Evolutionary conservation across 2,797 vertebrate species (phyloP).

Genomic region (Acanthurus leucopareius): DNA sequence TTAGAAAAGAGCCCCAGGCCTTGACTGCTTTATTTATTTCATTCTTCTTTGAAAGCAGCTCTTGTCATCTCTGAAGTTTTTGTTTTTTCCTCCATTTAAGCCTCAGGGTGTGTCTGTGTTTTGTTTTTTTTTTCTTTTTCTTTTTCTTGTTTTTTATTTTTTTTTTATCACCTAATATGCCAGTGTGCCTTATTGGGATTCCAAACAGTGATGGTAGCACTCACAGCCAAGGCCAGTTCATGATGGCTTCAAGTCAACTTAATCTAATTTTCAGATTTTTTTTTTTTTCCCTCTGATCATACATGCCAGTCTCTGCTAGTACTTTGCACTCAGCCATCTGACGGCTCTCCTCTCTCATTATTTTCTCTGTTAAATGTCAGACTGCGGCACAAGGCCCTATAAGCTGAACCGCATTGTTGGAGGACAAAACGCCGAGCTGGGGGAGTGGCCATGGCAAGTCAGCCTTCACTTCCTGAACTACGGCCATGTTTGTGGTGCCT

Average conservation of each 20-base stretch:
- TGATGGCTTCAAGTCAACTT: conserved; percentile 55
- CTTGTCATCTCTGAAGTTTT: conserved; percentile 71
- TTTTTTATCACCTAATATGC: conserved; percentile 64
- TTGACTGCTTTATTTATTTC: conserved; percentile 74
- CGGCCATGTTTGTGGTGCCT: conserved; percentile 84
- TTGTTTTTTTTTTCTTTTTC: background rate
- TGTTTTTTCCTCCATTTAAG: conserved; percentile 64
- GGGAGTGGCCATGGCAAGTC: conserved; percentile 92
- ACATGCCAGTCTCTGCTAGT: conserved; percentile 33
- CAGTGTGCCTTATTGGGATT: conserved; percentile 62
- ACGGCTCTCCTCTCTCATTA: background rate
- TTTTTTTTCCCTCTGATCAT: conserved; percentile 10
- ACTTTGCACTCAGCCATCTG: conserved; percentile 16
- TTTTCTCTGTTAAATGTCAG: conserved; percentile 64
- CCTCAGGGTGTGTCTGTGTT: conserved; percentile 62
- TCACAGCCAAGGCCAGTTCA: conserved; percentile 40
- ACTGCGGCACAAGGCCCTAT: conserved; percentile 85
- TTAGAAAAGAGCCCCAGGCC: conserved; percentile 67
- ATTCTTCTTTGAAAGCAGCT: conserved; percentile 75
- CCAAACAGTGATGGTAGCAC: conserved; percentile 39
- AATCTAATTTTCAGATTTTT: conserved; percentile 36
- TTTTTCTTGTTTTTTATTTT: conserved; percentile 29
- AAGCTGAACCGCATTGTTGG: conserved; percentile 89
- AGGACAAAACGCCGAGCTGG: conserved; percentile 84
- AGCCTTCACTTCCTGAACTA: conserved; percentile 80